Evolutionary conservation across 2,797 vertebrate species (phyloP), one percentile per base, ranked within the genome.

Genomic region (Leptodactylus fallax): DNA sequence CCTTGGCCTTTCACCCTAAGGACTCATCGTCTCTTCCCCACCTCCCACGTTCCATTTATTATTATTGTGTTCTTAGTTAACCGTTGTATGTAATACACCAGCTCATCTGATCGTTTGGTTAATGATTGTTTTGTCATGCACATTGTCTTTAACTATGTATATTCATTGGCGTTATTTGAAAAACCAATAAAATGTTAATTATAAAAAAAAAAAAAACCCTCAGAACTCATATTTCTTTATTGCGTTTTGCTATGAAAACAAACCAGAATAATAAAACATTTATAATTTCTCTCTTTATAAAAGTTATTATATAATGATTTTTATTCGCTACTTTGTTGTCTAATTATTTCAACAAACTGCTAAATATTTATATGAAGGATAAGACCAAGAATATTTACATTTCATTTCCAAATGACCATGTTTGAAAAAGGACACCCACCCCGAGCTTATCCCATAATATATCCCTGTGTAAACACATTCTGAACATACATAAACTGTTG

Each of bases 401-500:
- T 79, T 65, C 21, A 55, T 53, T 74, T 81, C 69, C 19, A 89
- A 89, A 85, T 85, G 85, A 69, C 53, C 61, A 76, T 78, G 79
- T 79, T 89, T 78, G 14, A 85, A 83, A 78, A 78, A 67, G 58
- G 47, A 11, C 60, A 49, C 61, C 82, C 55, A 11, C 72, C 13
- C 47, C 36, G 21, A 60, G 84, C 77, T 86, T 86, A 89, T 89
- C 80, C 88, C 79, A 79, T 86, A 86, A 89, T 86, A 86, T 89
- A 86, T 89, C 80, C 79, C 82, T 89, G 78, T 89, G 53, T 78
- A 89, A 89, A 89, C 85, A 89, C 45, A n/a, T 79, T 69, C 61
- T 72, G 61, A 89, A 83, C 65, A 89, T 71, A 79, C 61, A 89
- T 89, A 89, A 86, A 89, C 88, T 86, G 88, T 83, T 85, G 85